Percentiles rank a stretch among this genome's conserved stretches.
Evolutionary conservation across 1,140 invertebrate species (phyloP).

Genomic region (Agrilus planipennis): DNA sequence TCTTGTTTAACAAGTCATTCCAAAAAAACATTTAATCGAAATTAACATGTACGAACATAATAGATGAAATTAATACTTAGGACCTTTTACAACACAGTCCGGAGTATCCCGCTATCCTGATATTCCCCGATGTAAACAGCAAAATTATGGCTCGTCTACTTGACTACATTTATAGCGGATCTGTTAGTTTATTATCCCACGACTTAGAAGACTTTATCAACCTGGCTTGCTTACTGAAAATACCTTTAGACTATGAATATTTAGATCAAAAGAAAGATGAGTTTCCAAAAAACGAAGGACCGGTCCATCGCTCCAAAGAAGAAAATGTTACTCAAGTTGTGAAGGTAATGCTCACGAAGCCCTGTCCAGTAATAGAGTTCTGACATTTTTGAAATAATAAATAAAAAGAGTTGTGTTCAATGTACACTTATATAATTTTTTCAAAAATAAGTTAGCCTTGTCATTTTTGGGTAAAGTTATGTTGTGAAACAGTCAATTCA

Average conservation of each 20-base stretch:
- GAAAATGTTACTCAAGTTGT: too few species aligned
- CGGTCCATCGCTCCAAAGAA: not conserved
- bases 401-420: too few species aligned
- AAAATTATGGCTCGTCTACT: slow-evolving; percentile 28
- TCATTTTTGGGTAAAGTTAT: too few species aligned
- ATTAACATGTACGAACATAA: too few species aligned
- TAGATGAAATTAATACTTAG: too few species aligned
- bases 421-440: too few species aligned
- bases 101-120: slow-evolving; percentile 20
- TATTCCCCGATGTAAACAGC: slow-evolving; percentile 25
- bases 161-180: slow-evolving; percentile 33
- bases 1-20: too few species aligned
- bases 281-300: not conserved
- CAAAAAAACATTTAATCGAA: too few species aligned
- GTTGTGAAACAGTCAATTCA: too few species aligned
- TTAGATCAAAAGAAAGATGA: not conserved
- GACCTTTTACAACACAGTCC: slow-evolving; percentile 20
- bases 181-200: slow-evolving; percentile 18
- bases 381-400: too few species aligned
- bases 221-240: slow-evolving; percentile 19
- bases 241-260: slow-evolving; percentile 20
- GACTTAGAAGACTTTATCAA: slow-evolving; percentile 24
- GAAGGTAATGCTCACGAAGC: not conserved
- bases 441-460: too few species aligned
- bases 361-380: too few species aligned